phyloP scores from a whole-genome alignment of 2,113 vertebrate species.

The Melozone crissalis region DNA sequence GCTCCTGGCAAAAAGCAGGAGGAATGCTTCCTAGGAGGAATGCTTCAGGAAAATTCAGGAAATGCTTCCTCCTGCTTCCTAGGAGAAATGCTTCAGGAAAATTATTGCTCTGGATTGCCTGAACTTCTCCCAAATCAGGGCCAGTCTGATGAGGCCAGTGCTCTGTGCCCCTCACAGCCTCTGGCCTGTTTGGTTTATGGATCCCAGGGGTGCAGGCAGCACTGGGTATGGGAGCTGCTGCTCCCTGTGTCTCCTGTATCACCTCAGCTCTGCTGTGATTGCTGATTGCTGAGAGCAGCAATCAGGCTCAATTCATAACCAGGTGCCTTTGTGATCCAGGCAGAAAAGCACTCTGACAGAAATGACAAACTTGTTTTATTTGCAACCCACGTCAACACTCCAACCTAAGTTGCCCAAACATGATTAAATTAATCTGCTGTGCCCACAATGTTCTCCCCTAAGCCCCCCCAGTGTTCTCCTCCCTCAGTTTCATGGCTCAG shows the following conservation, averaged over 20 bases:
- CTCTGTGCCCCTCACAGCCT: not conserved
- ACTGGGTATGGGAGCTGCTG: not conserved
- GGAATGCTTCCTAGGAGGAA: not conserved
- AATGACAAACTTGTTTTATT: not conserved
- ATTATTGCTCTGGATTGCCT: not conserved
- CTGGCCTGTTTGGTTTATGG: not conserved
- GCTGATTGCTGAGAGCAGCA: slow-evolving; percentile 29
- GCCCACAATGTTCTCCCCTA: not conserved
- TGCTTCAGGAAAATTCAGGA: not conserved
- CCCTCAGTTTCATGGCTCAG: not conserved
- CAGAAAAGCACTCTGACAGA: not conserved
- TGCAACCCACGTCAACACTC: not conserved
- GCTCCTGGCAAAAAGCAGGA: not conserved
- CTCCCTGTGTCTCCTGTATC: not conserved
- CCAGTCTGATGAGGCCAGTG: not conserved
- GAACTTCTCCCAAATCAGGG: not conserved
- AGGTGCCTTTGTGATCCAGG: slow-evolving; percentile 3
- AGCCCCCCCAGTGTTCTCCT: not conserved
- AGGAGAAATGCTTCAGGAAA: not conserved
- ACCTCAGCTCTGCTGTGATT: not conserved
- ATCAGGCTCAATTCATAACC: not conserved
- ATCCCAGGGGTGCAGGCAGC: not conserved
- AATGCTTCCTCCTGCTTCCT: too few species aligned
- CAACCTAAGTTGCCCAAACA: not conserved
- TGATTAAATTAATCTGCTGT: not conserved